Conservation (phyloP, 2,113 vertebrate species). For the Tragelaphus imberbis region DNA sequence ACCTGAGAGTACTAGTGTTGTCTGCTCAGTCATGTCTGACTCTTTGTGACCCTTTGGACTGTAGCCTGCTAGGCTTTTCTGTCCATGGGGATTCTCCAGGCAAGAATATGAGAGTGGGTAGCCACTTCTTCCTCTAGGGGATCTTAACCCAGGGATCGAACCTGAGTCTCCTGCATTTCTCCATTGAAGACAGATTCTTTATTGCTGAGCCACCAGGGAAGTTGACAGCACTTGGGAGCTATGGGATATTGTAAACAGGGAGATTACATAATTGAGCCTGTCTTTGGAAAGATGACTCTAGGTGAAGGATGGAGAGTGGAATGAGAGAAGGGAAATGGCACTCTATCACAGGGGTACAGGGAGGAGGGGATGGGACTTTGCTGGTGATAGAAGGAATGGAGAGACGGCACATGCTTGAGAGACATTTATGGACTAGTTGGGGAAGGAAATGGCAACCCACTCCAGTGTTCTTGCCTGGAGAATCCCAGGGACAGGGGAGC, state of each 20-base stretch:
- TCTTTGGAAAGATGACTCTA: background rate
- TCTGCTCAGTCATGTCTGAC: background rate
- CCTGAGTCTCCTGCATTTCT: background rate
- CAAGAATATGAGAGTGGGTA: background rate
- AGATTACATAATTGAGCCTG: background rate
- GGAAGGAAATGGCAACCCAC: no score
- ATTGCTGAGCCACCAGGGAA: background rate
- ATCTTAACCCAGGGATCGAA: background rate
- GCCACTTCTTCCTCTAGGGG: background rate
- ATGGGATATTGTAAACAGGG: background rate
- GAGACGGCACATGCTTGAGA: background rate
- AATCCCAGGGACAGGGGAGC: no score
- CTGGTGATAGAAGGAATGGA: background rate
- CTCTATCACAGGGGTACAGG: no score
- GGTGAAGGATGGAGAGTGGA: background rate
- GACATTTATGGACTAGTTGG: background rate
- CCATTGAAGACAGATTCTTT: background rate
- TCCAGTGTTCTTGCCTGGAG: no score
- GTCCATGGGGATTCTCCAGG: background rate
- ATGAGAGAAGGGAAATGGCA: background rate
- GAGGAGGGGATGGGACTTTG: background rate
- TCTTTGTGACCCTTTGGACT: background rate
- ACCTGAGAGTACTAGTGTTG: background rate
- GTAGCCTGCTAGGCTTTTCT: background rate
- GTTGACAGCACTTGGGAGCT: background rate